phyloP scores from a whole-genome alignment of 2,888 invertebrate genomes.

The Yponomeuta evonymella region DNA sequence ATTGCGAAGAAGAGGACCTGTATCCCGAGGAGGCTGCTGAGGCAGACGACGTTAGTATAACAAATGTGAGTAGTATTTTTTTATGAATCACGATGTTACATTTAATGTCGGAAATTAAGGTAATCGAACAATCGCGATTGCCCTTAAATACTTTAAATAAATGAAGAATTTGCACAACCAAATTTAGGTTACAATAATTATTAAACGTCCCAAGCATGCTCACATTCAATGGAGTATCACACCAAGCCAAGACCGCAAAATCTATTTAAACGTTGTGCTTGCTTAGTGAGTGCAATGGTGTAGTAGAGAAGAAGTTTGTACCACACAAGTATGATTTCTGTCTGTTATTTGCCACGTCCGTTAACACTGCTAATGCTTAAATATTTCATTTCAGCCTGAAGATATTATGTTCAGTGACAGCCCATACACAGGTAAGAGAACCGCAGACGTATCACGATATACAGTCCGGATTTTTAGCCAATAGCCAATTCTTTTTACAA shows the following conservation, averaged over 20 bases:
- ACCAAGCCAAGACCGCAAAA: too few relatives aligned
- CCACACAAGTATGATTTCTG: not conserved
- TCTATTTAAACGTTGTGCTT: too few relatives aligned
- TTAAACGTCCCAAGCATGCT: too few relatives aligned
- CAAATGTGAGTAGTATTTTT: not conserved
- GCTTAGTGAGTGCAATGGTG: too few relatives aligned
- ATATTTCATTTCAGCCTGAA: constrained; percentile 28
- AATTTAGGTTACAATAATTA: too few relatives aligned
- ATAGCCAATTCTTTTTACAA: not conserved
- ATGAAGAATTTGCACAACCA: too few relatives aligned
- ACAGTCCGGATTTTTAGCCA: not conserved
- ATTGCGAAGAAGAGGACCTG: constrained; percentile 59
- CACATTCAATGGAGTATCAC: too few relatives aligned
- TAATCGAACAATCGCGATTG: too few relatives aligned
- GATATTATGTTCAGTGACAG: constrained; percentile 42
- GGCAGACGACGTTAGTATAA: constrained; percentile 10
- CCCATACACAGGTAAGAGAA: constrained; percentile 26
- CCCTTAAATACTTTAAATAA: too few relatives aligned
- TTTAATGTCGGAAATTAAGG: too few relatives aligned
- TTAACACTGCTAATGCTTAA: not conserved
- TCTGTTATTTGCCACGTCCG: not conserved
- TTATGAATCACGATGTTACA: too few relatives aligned
- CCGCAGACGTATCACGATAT: not conserved
- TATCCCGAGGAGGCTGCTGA: constrained; percentile 44
- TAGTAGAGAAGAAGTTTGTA: too few relatives aligned